Conservation (phyloP, 2,888 invertebrate genomes). For the Drosophila hawaiiensis region DNA sequence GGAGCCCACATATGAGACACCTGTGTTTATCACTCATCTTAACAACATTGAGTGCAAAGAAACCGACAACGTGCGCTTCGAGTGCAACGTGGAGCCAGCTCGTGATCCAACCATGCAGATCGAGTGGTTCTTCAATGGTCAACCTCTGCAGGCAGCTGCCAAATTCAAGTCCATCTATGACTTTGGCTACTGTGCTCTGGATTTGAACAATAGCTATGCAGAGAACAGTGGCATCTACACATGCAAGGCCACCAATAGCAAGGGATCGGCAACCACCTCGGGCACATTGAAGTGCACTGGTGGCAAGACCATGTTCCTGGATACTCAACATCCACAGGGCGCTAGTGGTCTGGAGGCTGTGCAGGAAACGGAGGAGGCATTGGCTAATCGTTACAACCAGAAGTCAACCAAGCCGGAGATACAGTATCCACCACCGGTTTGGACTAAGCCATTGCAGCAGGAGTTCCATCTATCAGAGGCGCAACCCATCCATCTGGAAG, state of each 20-base stretch:
- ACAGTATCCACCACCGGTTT: slow-evolving; percentile 93
- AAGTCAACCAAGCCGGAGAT: slow-evolving; percentile 90
- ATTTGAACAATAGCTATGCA: slow-evolving; percentile 93
- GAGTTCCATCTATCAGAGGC: slow-evolving; percentile 93
- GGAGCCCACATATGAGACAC: slow-evolving; percentile 93
- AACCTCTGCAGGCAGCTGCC: slow-evolving; percentile 94
- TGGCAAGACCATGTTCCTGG: slow-evolving; percentile 91
- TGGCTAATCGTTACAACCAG: slow-evolving; percentile 89
- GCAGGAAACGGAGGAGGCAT: slow-evolving; percentile 94
- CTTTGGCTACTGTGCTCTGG: slow-evolving; percentile 97
- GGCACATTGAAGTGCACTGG: slow-evolving; percentile 94
- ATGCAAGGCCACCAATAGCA: slow-evolving; percentile 94
- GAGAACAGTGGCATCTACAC: slow-evolving; percentile 97
- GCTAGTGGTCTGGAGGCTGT: slow-evolving; percentile 95
- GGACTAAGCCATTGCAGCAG: slow-evolving; percentile 92
- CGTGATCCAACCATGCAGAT: slow-evolving; percentile 95
- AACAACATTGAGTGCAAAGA: slow-evolving; percentile 96
- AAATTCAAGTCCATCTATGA: slow-evolving; percentile 97
- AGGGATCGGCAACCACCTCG: slow-evolving; percentile 95
- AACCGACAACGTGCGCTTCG: slow-evolving; percentile 95
- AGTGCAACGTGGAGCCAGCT: slow-evolving; percentile 96
- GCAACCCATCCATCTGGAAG: slow-evolving; percentile 95
- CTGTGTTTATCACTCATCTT: slow-evolving; percentile 95
- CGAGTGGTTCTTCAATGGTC: slow-evolving; percentile 98
- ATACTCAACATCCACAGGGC: slow-evolving; percentile 98